phyloP scores from a whole-genome alignment of 2,113 vertebrate species.

The Pungitius pungitius region DNA sequence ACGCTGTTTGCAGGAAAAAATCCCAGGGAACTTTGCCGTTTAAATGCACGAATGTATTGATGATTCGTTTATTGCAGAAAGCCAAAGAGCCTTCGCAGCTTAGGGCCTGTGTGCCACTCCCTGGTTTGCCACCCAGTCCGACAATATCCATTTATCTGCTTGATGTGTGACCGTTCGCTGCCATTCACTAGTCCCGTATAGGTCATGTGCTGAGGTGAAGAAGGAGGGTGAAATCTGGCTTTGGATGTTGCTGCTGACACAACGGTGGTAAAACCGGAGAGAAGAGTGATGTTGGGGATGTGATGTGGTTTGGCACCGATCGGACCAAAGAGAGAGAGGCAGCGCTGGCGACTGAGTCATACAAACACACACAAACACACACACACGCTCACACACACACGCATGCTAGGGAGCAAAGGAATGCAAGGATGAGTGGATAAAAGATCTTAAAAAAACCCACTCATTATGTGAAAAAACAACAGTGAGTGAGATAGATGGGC shows the following conservation, averaged over 20 bases:
- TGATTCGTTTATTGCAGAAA: neutral
- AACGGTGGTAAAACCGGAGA: slow-evolving; percentile 36
- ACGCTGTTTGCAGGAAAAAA: slow-evolving; percentile 24
- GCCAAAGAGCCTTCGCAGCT: slow-evolving; percentile 28
- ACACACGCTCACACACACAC: slow-evolving; percentile 16
- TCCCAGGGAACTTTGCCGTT: slow-evolving; percentile 26
- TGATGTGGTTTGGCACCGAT: slow-evolving; percentile 64
- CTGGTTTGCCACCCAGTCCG: slow-evolving; percentile 32
- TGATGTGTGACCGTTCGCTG: slow-evolving; percentile 29
- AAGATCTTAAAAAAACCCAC: slow-evolving; percentile 25
- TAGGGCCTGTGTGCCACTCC: slow-evolving; percentile 31
- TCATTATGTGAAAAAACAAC: slow-evolving; percentile 27
- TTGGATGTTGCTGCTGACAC: slow-evolving; percentile 46
- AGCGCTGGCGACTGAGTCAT: slow-evolving; percentile 40
- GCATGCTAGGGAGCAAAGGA: slow-evolving; percentile 15
- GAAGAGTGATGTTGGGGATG: slow-evolving; percentile 55
- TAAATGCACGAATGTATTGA: slow-evolving; percentile 11
- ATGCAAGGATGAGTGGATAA: slow-evolving; percentile 38
- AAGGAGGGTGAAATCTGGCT: neutral
- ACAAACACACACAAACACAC: slow-evolving; percentile 18
- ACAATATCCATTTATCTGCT: slow-evolving; percentile 39
- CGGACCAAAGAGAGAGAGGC: slow-evolving; percentile 31
- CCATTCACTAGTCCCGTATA: slow-evolving; percentile 25
- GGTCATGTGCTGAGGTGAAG: slow-evolving; percentile 34
- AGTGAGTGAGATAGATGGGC: neutral